phyloP scores from a whole-genome alignment of 1,140 invertebrate genomes.

The Andricus grossulariae region DNA sequence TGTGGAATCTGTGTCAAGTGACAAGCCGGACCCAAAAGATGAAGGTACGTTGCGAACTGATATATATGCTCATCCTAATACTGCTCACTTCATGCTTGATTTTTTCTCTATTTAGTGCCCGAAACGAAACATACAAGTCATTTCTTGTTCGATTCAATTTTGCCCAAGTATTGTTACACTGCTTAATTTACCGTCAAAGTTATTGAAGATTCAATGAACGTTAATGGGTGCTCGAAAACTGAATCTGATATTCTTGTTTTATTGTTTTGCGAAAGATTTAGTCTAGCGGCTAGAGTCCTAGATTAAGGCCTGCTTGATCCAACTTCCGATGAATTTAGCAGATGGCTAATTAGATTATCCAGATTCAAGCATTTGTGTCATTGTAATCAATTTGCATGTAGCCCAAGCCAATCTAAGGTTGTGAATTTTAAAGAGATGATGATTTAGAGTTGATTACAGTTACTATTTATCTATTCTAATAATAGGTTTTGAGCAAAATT shows the following conservation, averaged over 20 bases:
- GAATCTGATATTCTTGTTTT: too few relatives aligned
- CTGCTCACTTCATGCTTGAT: slow-evolving; percentile 15
- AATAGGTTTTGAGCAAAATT: too few relatives aligned
- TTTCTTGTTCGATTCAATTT: neutral
- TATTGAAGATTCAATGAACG: neutral
- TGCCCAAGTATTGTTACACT: neutral
- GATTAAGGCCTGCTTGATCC: slow-evolving; percentile 16
- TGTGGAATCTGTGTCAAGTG: slow-evolving; percentile 65
- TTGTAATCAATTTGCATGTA: slow-evolving; percentile 18
- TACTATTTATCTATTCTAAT: too few relatives aligned
- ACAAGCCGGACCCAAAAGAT: slow-evolving; percentile 60
- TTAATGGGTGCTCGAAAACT: neutral
- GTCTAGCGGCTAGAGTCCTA: too few relatives aligned
- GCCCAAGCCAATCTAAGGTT: neutral
- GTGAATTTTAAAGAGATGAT: too few relatives aligned
- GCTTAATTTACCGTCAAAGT: neutral
- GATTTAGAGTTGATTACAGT: too few relatives aligned
- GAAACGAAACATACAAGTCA: slow-evolving; percentile 28
- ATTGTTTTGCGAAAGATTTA: neutral
- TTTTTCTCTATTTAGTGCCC: neutral
- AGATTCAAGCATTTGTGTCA: slow-evolving; percentile 38
- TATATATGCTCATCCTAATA: neutral
- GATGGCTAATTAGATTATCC: slow-evolving; percentile 32
- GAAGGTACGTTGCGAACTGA: slow-evolving; percentile 40
- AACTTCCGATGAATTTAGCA: slow-evolving; percentile 25